phyloP scores from a whole-genome alignment of 2,797 vertebrate species.

The Microcaecilia unicolor region DNA sequence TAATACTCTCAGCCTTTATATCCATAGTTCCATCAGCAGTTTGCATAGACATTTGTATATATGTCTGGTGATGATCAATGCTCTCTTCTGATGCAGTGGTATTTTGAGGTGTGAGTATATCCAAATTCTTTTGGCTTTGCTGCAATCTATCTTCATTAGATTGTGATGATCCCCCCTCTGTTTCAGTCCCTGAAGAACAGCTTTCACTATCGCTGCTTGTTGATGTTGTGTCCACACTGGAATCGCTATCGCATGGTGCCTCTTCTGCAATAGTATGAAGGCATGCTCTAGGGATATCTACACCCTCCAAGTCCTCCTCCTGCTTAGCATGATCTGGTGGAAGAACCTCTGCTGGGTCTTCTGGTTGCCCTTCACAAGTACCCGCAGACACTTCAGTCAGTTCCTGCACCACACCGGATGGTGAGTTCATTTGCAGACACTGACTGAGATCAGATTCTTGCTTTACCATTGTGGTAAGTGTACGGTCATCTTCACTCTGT shows the following conservation, averaged over 20 bases:
- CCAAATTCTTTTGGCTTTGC: no score
- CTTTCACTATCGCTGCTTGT: accelerated
- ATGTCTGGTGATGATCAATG: conserved; percentile 4
- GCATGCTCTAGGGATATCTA: not conserved
- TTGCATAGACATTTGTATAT: no score
- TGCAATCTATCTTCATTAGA: no score
- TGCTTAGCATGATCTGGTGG: accelerated
- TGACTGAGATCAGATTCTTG: not conserved
- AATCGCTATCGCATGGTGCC: conserved; percentile 22
- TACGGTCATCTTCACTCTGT: accelerated
- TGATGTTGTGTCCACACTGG: conserved; percentile 14
- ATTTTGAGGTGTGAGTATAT: no score
- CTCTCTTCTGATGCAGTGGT: conserved; percentile 1
- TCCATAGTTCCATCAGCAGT: conserved; percentile 15
- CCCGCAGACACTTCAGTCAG: not conserved
- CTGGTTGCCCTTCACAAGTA: not conserved
- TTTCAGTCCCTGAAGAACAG: accelerated
- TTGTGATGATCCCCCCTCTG: no score
- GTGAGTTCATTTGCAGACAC: not conserved
- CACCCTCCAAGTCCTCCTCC: conserved; percentile 1
- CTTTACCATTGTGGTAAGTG: accelerated
- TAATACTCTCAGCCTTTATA: conserved; percentile 29
- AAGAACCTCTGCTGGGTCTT: not conserved
- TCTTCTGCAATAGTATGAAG: conserved; percentile 35
- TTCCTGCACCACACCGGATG: accelerated